Evolutionary conservation across 2,888 invertebrate species (phyloP).

Genomic region (Drosophila meridiana): DNA sequence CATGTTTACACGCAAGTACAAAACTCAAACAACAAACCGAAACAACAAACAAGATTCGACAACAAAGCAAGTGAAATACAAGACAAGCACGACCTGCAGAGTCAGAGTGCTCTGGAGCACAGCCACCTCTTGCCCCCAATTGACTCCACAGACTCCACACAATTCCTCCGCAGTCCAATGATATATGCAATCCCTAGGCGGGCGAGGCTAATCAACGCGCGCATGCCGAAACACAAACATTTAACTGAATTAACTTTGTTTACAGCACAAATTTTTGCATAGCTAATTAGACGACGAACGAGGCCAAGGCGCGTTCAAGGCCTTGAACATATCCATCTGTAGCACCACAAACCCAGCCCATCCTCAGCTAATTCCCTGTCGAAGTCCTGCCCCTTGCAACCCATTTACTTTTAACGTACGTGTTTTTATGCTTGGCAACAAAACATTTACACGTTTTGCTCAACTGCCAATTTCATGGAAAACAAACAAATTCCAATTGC

Average conservation of each 20-base stretch:
- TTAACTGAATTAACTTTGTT: slow-evolving; percentile 78
- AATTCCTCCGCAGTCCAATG: slow-evolving; percentile 16
- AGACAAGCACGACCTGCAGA: slow-evolving; percentile 24
- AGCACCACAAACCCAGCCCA: neutral
- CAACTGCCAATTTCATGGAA: slow-evolving; percentile 8
- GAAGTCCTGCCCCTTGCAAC: slow-evolving; percentile 6
- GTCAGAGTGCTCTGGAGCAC: slow-evolving; percentile 3
- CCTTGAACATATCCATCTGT: slow-evolving; percentile 39
- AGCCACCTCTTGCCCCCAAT: neutral
- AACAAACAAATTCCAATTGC: neutral
- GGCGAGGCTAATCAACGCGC: slow-evolving; percentile 66
- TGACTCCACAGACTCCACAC: neutral
- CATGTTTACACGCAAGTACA: slow-evolving; percentile 77
- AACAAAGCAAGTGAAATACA: slow-evolving; percentile 51
- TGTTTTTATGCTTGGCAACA: slow-evolving; percentile 20
- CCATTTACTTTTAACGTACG: slow-evolving; percentile 6
- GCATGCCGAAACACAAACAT: slow-evolving; percentile 75
- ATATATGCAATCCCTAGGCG: slow-evolving; percentile 48
- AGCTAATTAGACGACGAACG: slow-evolving; percentile 67
- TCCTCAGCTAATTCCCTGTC: slow-evolving; percentile 48
- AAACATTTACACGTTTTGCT: slow-evolving; percentile 23
- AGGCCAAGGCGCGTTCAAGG: slow-evolving; percentile 19
- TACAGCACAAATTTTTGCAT: slow-evolving; percentile 71
- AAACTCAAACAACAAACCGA: slow-evolving; percentile 68
- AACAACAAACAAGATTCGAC: slow-evolving; percentile 35